Conservation (phyloP, 1,140 invertebrate species). For the Armadillidium nasatum region DNA sequence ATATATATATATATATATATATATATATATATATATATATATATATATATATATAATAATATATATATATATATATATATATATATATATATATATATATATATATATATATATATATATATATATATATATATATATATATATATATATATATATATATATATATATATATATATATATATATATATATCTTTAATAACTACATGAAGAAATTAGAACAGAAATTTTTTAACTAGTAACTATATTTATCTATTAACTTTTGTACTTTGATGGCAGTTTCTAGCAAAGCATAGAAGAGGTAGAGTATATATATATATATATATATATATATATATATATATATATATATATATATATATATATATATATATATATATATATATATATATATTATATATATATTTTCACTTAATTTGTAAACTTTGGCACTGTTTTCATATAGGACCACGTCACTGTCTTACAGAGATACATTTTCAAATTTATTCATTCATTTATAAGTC, state of each 20-base stretch:
- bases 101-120: constrained; percentile 19
- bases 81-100: background rate
- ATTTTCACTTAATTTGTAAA: background rate
- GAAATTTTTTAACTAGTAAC: background rate
- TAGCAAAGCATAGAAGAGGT: background rate
- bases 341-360: constrained; percentile 26
- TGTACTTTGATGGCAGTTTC: background rate
- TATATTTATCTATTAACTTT: background rate
- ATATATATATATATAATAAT: constrained; percentile 9
- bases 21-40: constrained; percentile 21
- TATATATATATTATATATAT: constrained; percentile 8
- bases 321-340: constrained; percentile 23
- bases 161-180: constrained; percentile 28
- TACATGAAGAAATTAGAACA: background rate
- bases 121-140: constrained; percentile 10
- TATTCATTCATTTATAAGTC: background rate
- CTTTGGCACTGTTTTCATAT: constrained; percentile 1
- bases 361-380: constrained; percentile 15
- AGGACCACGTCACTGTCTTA: background rate
- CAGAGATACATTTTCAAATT: background rate
- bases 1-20: constrained; percentile 22
- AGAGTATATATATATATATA: constrained; percentile 11
- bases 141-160: background rate
- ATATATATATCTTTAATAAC: constrained; percentile 13
- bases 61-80: constrained; percentile 24